Conservation (phyloP, 53 echinoderm and acorn worm genomes). For the Holothuria leucospilota region DNA sequence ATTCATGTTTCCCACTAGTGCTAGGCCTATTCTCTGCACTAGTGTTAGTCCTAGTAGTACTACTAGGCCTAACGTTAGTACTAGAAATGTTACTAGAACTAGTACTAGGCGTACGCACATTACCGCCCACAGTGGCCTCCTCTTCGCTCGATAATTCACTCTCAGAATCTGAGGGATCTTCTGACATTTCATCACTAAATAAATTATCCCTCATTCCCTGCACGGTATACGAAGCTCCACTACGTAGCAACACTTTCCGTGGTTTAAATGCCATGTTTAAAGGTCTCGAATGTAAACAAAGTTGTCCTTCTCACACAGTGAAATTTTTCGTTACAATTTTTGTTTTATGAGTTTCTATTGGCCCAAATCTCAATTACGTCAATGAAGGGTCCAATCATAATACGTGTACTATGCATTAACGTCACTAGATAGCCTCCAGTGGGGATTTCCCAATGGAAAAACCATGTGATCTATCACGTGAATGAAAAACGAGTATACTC, state of each 20-base stretch:
- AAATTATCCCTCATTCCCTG: neutral
- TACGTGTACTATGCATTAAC: neutral
- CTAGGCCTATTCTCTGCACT: no score
- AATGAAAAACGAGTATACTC: neutral
- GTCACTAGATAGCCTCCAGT: neutral
- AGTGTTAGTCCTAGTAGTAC: neutral
- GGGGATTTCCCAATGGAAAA: neutral
- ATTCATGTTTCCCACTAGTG: no score
- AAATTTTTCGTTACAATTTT: neutral
- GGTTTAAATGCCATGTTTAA: conserved; percentile 8
- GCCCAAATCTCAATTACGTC: neutral
- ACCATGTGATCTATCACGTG: neutral
- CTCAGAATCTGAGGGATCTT: neutral
- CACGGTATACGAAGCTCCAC: neutral
- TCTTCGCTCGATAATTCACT: neutral
- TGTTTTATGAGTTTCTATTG: conserved; percentile 10
- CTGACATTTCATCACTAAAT: neutral
- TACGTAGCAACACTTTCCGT: neutral
- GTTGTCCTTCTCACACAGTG: neutral
- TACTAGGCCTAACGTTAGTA: neutral
- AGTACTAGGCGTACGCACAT: neutral
- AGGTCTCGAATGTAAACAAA: neutral
- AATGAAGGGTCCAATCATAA: neutral
- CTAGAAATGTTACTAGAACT: no score
- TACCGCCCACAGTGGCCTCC: neutral